Base-by-base conservation (phyloP, 92 coral and sea anemone species). In the Zoanthus sansibaricus region DNA sequence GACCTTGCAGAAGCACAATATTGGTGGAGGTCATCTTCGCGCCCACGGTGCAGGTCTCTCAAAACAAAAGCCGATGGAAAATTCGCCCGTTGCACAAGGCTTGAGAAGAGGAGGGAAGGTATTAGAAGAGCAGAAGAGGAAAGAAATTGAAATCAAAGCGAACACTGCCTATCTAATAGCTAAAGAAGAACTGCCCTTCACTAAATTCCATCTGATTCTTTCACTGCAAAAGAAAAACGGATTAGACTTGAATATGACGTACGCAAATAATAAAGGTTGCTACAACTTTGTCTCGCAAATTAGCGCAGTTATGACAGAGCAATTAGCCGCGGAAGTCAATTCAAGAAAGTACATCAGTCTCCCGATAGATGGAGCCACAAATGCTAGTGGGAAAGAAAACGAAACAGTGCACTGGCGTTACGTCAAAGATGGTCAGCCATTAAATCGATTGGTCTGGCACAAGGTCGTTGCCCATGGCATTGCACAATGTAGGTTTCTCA, bases 221-320 rank as follows among this genome's bases (percentile, higher is more conserved):
- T 16, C 44, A 21, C 45, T 69, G 44, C 73, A 69, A 21, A 69
- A 69, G 73, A 69, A 69, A 32, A 69, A 69, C 20, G 73, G 73
- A 21, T 10, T 69, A 69, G 73, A 69, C 73, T 21, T 69, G 33
- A 69, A 69, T 69, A 21, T 32, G 45, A 69, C 73, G 44, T 69
- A 69, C 44, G 73, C 33, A 21, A 69, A 69, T 69, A 37, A 69
- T 69, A 69, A 56, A 56, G 62, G 62, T 56, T 56, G 62, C 62
- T 0, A 56, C 62, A 56, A 56, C 62, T 56, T 56, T 56, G 62
- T 56, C 62, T 56, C 62, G 62, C 62, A 56, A 56, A 56, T 56
- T 56, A 56, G 62, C 62, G 15, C 62, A 56, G 62, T 7, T 56
- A 56, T 56, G 62, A 56, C 62, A 56, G 62, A 56, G 62, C 62